Base-by-base conservation (phyloP, 2,888 invertebrate genomes). In the Stenchaetothrips biformis region DNA sequence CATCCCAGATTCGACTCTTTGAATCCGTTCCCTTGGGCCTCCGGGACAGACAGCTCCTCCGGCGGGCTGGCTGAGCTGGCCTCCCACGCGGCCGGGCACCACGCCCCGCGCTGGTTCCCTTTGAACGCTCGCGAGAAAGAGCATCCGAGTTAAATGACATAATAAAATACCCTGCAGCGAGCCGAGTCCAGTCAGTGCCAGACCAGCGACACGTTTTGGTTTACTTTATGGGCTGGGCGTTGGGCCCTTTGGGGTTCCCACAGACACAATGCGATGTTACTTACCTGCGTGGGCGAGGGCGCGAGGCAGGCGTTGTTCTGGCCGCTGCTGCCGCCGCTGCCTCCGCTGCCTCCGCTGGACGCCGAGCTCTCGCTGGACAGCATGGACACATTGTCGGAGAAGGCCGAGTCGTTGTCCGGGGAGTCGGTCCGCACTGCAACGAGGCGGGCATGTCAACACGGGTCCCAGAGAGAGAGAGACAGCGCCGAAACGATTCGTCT, bases 341-440 rank as follows among this genome's bases (percentile, higher is more conserved):
- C 84, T 82, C 90, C 89, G 77, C 91, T 90, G 84, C 94, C 92
- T 82, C 95, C 95, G 85, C 95, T 96, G 79, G 96, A 97, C 47
- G 97, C 95, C 7, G 97, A 97, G 74, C 97, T 97, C 87, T 97
- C 97, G 84, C 95, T 95, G 48, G 95, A 95, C 82, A 96, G 88
- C 91, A 97, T 93, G 48, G 96, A 96, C 81, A 97, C 96, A 82
- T 96, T 97, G 88, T 99, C 99, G 85, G 98, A 98, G 87, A 98
- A 99, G 21, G 98, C 99, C 16, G 98, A 98, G 88, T 99, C 99
- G 88, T 97, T 98, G 88, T 98, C 98, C 0, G 98, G 98, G 80
- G 96, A 96, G 85, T 98, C 97, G 18, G 96, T 94, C 83, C 96
- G 91, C n/a, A 88, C 86, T 78, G 88, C 88, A 84, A 49, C 67